Evolutionary conservation across 2,888 invertebrate species (phyloP).

Genomic region (Frankliniella fusca): DNA sequence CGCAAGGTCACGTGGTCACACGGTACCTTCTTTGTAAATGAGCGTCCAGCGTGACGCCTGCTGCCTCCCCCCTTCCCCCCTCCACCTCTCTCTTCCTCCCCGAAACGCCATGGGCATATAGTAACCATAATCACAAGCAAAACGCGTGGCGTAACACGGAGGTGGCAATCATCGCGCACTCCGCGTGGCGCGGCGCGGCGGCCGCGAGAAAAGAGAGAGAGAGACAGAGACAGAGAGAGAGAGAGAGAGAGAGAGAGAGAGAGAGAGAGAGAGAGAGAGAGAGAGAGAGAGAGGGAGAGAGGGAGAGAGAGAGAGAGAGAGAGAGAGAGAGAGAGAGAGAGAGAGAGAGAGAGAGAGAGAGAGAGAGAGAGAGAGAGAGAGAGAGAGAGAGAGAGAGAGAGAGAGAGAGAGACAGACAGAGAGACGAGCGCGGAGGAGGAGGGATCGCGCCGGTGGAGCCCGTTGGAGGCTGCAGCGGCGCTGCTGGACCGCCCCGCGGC

Average conservation of each 20-base stretch:
- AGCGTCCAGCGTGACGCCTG: conserved; percentile 18
- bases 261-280: too few species aligned
- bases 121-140: neutral
- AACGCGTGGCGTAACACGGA: neutral
- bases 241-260: neutral
- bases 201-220: neutral
- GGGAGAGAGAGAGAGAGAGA: too few species aligned
- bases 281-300: neutral
- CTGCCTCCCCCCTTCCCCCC: neutral
- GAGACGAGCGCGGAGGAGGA: too few species aligned
- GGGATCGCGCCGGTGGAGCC: too few species aligned
- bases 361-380: too few species aligned
- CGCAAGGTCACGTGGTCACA: conserved; percentile 20
- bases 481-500: neutral
- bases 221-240: neutral
- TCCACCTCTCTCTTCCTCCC: neutral
- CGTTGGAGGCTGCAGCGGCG: neutral
- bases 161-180: neutral
- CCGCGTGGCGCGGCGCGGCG: neutral
- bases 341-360: too few species aligned
- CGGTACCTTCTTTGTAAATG: conserved; percentile 11
- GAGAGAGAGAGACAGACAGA: too few species aligned
- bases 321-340: too few species aligned
- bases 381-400: too few species aligned
- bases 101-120: neutral